Evolutionary conservation across 2,113 vertebrate species (phyloP), one percentile per base, ranked within the genome.

Genomic region (human (Homo sapiens)): DNA sequence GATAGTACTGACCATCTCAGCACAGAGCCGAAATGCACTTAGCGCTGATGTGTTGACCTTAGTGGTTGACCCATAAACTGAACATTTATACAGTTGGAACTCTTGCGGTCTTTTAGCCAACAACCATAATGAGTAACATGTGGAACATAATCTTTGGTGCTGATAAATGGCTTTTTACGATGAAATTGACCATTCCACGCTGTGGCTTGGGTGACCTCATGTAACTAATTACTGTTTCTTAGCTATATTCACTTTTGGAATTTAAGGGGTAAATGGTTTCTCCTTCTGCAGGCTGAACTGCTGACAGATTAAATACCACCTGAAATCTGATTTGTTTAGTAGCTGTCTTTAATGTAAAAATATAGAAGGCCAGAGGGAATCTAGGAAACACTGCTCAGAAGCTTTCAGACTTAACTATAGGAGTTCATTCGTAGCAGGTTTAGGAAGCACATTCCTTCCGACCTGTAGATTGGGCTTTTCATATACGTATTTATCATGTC

Each of bases 41-140:
- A 93, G 45, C 85, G 64, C 93, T 52, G 88, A 72, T n/a, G 48
- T 38, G 14, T 59, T 97, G 97, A 89, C 97, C 96, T 94, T 75
- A 4, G 97, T 43, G 97, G 97, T 89, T 96, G 97, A 95, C 96
- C 95, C n/a, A 6, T 52, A 76, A 90, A n/a, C 96, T 83, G 97
- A 96, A 45, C 85, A 38, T 90, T 95, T 59, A 61, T 66, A 48
- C 85, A 80, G 48, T 76, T 72, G 90, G 85, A 97, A 40, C 66
- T 81, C 75, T 92, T 96, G 97, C 86, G 97, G 97, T 97, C 94
- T 91, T 93, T 43, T 17, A 79, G 93, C 94, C 78, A 92, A 3
- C 48, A 90, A 22, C 79, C 55, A 6, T 86, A 79, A 93, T 30
- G 85, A 93, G 95, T 72, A 89, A 89, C 91, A 40, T 20, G 23